Evolutionary conservation across 1,140 invertebrate species (phyloP).

Genomic region (Sitodiplosis mosellana): DNA sequence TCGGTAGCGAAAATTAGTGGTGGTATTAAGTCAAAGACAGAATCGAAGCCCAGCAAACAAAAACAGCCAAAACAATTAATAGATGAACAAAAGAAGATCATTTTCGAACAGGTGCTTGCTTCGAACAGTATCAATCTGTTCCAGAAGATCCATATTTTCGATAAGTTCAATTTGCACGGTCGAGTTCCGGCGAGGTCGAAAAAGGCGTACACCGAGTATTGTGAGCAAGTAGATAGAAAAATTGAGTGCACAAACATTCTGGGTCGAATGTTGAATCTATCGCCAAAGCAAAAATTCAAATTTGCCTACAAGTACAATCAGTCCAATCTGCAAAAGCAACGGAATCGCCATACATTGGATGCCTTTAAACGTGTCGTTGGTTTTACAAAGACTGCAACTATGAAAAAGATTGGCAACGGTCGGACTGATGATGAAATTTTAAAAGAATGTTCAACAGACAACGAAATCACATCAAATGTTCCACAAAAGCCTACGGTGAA

Average conservation of each 20-base stretch:
- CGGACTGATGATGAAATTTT: too few species aligned
- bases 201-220: neutral
- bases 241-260: too few species aligned
- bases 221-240: too few species aligned
- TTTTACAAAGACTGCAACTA: too few species aligned
- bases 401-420: too few species aligned
- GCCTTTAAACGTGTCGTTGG: too few species aligned
- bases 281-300: too few species aligned
- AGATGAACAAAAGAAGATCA: neutral
- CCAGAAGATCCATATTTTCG: slow-evolving; percentile 8
- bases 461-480: neutral
- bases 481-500: slow-evolving; percentile 16
- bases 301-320: too few species aligned
- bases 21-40: neutral
- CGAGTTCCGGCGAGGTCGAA: slow-evolving; percentile 6
- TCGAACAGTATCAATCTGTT: neutral
- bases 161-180: slow-evolving; percentile 15
- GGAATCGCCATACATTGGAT: too few species aligned
- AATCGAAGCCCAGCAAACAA: slow-evolving; percentile 1
- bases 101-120: neutral
- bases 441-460: neutral
- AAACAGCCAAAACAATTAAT: slow-evolving; percentile 1
- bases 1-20: slow-evolving; percentile 10
- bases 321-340: too few species aligned
- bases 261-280: too few species aligned